Percentiles rank a stretch among this genome's conserved stretches.
Evolutionary conservation across 1,140 invertebrate species (phyloP).

Genomic region (Lepidurus arcticus): DNA sequence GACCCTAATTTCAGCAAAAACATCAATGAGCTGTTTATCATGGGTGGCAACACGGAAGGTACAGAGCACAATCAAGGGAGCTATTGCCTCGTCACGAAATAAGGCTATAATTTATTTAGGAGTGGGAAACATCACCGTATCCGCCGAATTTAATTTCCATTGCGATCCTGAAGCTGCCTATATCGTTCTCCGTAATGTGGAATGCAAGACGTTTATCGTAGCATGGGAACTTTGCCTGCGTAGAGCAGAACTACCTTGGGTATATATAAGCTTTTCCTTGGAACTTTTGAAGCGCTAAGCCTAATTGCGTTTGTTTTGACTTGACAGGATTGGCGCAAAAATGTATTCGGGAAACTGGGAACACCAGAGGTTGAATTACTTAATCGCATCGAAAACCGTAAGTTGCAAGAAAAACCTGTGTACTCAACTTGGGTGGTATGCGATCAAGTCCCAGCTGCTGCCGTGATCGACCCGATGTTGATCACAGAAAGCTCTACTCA

Average conservation of each 20-base stretch:
- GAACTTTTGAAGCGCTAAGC: background rate
- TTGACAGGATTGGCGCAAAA: slow-evolving; percentile 53
- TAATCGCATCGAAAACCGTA: slow-evolving; percentile 51
- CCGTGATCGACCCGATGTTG: slow-evolving; percentile 44
- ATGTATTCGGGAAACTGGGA: slow-evolving; percentile 46
- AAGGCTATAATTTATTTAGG: slow-evolving; percentile 40
- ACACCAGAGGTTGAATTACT: slow-evolving; percentile 48
- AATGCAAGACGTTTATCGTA: slow-evolving; percentile 40
- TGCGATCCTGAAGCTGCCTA: slow-evolving; percentile 58
- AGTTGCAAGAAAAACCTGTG: slow-evolving; percentile 42
- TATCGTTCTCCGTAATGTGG: slow-evolving; percentile 47
- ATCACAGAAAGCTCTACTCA: slow-evolving; percentile 42
- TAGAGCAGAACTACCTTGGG: slow-evolving; percentile 31
- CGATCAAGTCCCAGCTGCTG: slow-evolving; percentile 53
- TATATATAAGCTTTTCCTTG: slow-evolving; percentile 33
- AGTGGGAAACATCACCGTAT: slow-evolving; percentile 49
- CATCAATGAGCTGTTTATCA: slow-evolving; percentile 51
- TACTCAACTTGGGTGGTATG: slow-evolving; percentile 45
- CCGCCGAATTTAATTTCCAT: slow-evolving; percentile 61
- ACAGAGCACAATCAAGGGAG: background rate
- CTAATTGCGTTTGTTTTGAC: slow-evolving; percentile 18
- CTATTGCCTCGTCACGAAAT: background rate
- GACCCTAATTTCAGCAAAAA: slow-evolving; percentile 51
- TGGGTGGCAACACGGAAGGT: slow-evolving; percentile 54
- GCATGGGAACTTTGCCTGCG: slow-evolving; percentile 43